Evolutionary conservation across 2,797 vertebrate genomes (phyloP), one percentile per base, ranked within the genome.

Genomic region (Coranthus polyacanthus): DNA sequence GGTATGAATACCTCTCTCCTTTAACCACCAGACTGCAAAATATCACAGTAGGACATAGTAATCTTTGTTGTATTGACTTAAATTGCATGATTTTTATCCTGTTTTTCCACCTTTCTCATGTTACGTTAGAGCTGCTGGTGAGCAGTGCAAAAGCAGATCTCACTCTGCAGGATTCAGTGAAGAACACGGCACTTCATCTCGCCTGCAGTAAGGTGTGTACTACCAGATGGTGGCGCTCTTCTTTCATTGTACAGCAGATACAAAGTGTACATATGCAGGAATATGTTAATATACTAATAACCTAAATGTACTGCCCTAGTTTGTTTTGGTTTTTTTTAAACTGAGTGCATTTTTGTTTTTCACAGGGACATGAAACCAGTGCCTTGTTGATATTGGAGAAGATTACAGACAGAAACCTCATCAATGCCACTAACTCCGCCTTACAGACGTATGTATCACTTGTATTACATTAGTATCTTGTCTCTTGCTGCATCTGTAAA

Each of bases 341-440:
- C 50, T 41, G 1, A 65, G 15, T 43, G 0, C 11, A 17, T 15
- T 43, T 13, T 41, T 51, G 15, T 67, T 88, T 83, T 75, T 65
- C 84, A 3, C 66, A 99, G 98, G 97, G 97, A 93, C 97, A 99
- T 95, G 98, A 99, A 97, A 98, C 96, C 93, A 98, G 98, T 99
- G 98, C 97, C 97, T 98, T 99, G 96, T 96, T 99, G 95, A 98
- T 99, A 94, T 91, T 99, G 93, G 97, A 99, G 93, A 99, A 98
- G 94, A 97, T 99, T 90, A 93, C 94, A 12, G 98, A 99, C 83
- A 92, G 95, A 92, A 99, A 98, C 95, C 96, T 98, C 94, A 97
- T 99, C 91, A 99, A 98, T 32, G 96, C 97, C 87, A 99, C 97
- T 81, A 99, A 99, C 2, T 92, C 97, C 94, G 96, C 97, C 92